Evolutionary conservation across 2,888 invertebrate species (phyloP).

Genomic region (Drosophila multiciliata): DNA sequence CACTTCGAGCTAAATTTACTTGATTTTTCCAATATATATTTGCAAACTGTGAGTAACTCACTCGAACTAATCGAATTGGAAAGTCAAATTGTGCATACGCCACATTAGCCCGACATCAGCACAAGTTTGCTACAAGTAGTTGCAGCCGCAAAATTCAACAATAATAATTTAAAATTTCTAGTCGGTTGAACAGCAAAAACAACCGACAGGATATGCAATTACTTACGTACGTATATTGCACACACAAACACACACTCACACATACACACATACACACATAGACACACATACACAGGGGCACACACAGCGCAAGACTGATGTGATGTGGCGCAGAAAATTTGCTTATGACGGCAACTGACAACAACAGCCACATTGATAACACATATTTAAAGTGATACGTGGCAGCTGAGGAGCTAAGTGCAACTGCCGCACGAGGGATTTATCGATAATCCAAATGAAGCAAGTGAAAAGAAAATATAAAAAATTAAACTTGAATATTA

Average conservation of each 20-base stretch:
- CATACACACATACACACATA: conserved; percentile 1
- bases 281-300: background rate
- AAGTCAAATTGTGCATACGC: conserved; percentile 45
- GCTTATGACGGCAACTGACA: conserved; percentile 47
- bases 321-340: conserved; percentile 50
- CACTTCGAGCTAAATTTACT: conserved; percentile 21
- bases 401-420: background rate
- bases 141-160: conserved; percentile 31
- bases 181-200: conserved; percentile 29
- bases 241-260: background rate
- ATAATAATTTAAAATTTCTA: conserved; percentile 33
- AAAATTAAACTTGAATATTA: background rate
- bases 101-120: conserved; percentile 28
- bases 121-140: conserved; percentile 27
- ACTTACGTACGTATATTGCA: conserved; percentile 41
- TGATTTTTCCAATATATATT: background rate
- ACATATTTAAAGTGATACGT: conserved; percentile 33
- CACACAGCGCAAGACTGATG: conserved; percentile 9
- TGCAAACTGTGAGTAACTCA: conserved; percentile 6
- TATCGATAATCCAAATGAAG: background rate
- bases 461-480: background rate
- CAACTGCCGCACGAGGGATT: conserved; percentile 9
- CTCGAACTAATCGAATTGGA: conserved; percentile 27
- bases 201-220: conserved; percentile 48
- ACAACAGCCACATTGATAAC: conserved; percentile 56